Evolutionary conservation across 2,888 invertebrate genomes (phyloP).

Genomic region (Chrysomela aeneicollis): DNA sequence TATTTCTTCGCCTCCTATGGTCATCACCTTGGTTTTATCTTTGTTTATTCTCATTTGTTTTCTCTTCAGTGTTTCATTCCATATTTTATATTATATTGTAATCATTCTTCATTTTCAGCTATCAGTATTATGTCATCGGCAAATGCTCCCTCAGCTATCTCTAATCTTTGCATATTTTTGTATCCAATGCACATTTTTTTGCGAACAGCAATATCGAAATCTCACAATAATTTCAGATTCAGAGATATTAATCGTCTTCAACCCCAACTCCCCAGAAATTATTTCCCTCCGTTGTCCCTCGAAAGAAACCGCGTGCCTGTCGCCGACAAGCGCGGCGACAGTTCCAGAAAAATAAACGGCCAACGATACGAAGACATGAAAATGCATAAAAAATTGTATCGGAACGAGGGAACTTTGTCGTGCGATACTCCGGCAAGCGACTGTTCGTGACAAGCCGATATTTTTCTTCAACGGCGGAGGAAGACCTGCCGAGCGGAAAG

Average conservation of each 20-base stretch:
- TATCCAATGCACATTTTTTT: too few relatives aligned
- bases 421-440: constrained; percentile 33
- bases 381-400: constrained; percentile 44
- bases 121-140: too few relatives aligned
- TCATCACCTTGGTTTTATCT: too few relatives aligned
- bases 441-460: constrained; percentile 47
- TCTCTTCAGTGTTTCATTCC: too few relatives aligned
- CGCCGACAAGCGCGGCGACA: constrained; percentile 35
- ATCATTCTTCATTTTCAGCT: too few relatives aligned
- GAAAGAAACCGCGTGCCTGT: constrained; percentile 36
- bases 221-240: too few relatives aligned
- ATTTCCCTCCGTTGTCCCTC: constrained; percentile 8
- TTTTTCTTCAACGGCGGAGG: constrained; percentile 45
- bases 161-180: too few relatives aligned
- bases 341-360: constrained; percentile 42
- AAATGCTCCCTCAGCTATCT: too few relatives aligned
- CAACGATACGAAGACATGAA: constrained; percentile 47
- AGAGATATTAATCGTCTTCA: not conserved
- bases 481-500: constrained; percentile 31
- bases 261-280: not conserved
- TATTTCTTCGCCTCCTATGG: too few relatives aligned
- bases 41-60: too few relatives aligned
- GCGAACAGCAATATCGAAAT: too few relatives aligned
- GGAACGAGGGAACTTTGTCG: constrained; percentile 35
- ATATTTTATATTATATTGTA: too few relatives aligned